Percentiles rank a stretch among this genome's conserved stretches.
These are phyloP conservation scores for Xanthia icteritia DNA, from an alignment of 2,888 invertebrate species.

Conservation along the genomic window DNA sequence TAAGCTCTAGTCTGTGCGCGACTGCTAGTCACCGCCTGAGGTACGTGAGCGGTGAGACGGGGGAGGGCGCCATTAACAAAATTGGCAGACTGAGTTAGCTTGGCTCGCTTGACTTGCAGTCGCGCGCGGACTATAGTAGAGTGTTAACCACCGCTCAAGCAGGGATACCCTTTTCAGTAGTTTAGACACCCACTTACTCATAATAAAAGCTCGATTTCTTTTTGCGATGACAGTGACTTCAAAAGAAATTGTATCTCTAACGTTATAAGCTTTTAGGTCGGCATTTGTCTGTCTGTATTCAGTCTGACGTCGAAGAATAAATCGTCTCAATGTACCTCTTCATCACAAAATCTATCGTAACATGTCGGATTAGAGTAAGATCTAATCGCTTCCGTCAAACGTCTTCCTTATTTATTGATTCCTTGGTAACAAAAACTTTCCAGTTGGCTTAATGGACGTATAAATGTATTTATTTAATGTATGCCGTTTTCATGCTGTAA, in stretches of 20 bases:
- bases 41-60: no score
- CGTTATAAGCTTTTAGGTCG: background rate
- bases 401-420: constrained; percentile 70
- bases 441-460: constrained; percentile 57
- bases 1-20: background rate
- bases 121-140: background rate
- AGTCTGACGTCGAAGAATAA: constrained; percentile 28
- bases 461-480: constrained; percentile 64
- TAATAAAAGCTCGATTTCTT: background rate
- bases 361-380: constrained; percentile 28
- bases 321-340: constrained; percentile 8
- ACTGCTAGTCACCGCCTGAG: no score
- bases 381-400: constrained; percentile 63
- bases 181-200: background rate
- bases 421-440: constrained; percentile 65
- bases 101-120: no score
- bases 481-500: constrained; percentile 47
- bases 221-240: background rate
- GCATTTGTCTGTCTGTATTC: background rate
- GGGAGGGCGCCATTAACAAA: no score
- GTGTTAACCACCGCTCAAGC: background rate
- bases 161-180: background rate
- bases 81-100: no score
- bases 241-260: background rate
- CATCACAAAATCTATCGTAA: constrained; percentile 26